A percentile compares a stretch with the other conserved stretches of the same genome.
Conservation (phyloP, 1,140 invertebrate species). For the Lucilia sericata region DNA sequence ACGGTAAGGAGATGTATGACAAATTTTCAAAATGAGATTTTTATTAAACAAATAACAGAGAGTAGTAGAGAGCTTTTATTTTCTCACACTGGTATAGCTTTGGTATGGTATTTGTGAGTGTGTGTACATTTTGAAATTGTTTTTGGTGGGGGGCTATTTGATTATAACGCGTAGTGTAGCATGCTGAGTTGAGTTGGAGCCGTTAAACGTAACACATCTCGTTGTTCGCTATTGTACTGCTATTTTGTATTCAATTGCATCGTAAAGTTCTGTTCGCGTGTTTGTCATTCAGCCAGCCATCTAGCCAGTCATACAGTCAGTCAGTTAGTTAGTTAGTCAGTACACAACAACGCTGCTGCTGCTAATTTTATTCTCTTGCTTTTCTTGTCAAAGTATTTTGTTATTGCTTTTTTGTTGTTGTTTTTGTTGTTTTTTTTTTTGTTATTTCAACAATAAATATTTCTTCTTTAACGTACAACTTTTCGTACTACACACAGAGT, state of each 20-base stretch:
- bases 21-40: not conserved
- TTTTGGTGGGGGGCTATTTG: not conserved
- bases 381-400: too few relatives aligned
- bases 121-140: not conserved
- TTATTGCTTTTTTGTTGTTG: not conserved
- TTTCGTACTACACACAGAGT: not conserved
- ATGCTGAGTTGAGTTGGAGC: constrained; percentile 41
- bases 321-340: constrained; percentile 2
- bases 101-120: not conserved
- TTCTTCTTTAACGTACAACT: not conserved
- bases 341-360: not conserved
- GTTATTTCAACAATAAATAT: not conserved
- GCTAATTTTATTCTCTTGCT: not conserved
- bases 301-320: not conserved
- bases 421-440: not conserved
- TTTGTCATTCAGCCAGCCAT: constrained; percentile 4
- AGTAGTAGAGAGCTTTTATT: not conserved
- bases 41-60: not conserved
- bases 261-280: constrained; percentile 28
- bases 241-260: not conserved
- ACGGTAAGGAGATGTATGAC: not conserved
- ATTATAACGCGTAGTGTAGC: constrained; percentile 3
- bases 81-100: not conserved
- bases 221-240: constrained; percentile 31
- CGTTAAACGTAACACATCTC: constrained; percentile 35